These are phyloP conservation scores for Ochotona princeps DNA, from an alignment of 2,113 vertebrate genomes.

Conservation along the genomic window DNA sequence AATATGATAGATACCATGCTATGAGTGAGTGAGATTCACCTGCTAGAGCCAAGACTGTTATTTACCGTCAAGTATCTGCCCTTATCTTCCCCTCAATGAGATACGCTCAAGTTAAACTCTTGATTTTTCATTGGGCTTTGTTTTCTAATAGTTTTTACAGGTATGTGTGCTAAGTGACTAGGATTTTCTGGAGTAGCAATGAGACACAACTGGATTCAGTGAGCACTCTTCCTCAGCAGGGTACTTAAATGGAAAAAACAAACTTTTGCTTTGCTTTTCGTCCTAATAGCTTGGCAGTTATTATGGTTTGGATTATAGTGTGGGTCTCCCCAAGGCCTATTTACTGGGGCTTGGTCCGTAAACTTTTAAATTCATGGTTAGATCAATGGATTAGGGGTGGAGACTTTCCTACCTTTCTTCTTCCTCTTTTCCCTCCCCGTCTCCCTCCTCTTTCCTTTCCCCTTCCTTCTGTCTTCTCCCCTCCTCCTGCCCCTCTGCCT, in stretches of 20 bases:
- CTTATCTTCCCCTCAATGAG: not conserved
- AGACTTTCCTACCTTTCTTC: too few relatives aligned
- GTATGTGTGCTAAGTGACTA: not conserved
- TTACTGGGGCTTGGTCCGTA: too few relatives aligned
- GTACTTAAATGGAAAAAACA: not conserved
- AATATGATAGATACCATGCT: not conserved
- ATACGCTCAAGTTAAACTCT: not conserved
- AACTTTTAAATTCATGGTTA: too few relatives aligned
- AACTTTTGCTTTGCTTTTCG: not conserved
- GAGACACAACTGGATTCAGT: not conserved
- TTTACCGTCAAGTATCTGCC: not conserved
- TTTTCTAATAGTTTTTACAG: not conserved
- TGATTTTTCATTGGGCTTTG: not conserved
- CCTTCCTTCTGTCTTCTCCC: too few relatives aligned
- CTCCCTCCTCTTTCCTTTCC: too few relatives aligned
- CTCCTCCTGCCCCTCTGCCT: too few relatives aligned
- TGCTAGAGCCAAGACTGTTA: not conserved
- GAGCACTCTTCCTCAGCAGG: not conserved
- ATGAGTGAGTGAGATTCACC: not conserved
- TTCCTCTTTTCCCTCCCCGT: too few relatives aligned
- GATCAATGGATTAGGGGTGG: too few relatives aligned
- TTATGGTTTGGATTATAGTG: too few relatives aligned
- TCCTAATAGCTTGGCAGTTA: not conserved
- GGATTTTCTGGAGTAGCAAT: not conserved
- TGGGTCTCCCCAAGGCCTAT: too few relatives aligned